phyloP scores from a whole-genome alignment of 1,140 invertebrate species.

The Thalassaphorura encarpata region DNA sequence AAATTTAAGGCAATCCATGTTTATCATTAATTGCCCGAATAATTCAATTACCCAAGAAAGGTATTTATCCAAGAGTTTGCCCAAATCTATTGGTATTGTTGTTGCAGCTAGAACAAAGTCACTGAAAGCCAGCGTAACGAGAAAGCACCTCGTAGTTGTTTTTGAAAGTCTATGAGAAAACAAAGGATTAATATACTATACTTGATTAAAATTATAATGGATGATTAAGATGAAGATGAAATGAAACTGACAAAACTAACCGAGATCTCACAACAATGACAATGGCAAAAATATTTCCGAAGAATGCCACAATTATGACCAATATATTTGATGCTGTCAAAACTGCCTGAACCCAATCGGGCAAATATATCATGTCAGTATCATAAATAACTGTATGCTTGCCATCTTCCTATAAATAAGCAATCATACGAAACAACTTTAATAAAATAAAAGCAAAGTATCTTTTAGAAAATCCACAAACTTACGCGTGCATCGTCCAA shows the following conservation, averaged over 20 bases:
- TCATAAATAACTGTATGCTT: too few species aligned
- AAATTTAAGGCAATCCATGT: too few species aligned
- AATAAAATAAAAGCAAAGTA: too few species aligned
- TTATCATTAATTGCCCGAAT: background rate
- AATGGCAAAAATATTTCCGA: conserved; percentile 23
- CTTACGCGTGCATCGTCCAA: too few species aligned
- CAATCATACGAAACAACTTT: too few species aligned
- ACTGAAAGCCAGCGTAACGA: conserved; percentile 12
- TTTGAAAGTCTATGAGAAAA: conserved; percentile 5
- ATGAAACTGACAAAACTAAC: conserved; percentile 1
- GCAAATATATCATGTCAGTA: background rate
- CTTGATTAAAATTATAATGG: background rate
- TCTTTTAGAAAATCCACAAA: too few species aligned
- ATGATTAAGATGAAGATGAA: background rate
- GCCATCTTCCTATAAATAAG: too few species aligned
- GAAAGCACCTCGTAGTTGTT: conserved; percentile 13
- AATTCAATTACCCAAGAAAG: conserved; percentile 18
- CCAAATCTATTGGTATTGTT: conserved; percentile 12
- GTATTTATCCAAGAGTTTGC: conserved; percentile 8
- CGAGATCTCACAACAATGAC: conserved; percentile 16
- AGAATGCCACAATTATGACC: conserved; percentile 23
- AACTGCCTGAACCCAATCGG: conserved; percentile 16
- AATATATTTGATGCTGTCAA: conserved; percentile 23
- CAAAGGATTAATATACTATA: background rate
- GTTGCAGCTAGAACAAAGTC: conserved; percentile 14